A percentile compares a stretch with the other conserved stretches of the same genome.
Conservation (phyloP, 2,888 invertebrate genomes). For the Drosophila testacea region DNA sequence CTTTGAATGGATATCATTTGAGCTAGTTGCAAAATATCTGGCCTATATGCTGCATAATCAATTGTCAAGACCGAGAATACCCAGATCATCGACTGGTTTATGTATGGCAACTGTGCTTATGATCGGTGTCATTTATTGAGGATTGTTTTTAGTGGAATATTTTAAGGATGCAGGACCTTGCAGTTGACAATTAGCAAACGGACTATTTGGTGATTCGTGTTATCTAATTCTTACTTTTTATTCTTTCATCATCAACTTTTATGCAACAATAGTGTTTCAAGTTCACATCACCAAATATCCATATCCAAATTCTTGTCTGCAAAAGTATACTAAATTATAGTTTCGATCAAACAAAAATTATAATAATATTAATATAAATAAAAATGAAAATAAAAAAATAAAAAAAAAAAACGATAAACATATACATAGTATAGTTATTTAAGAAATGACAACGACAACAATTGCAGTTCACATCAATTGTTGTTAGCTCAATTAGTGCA, state of each 20-base stretch:
- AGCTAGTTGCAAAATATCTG: constrained; percentile 19
- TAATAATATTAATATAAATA: background rate
- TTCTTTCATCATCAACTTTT: constrained; percentile 4
- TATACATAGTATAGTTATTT: background rate
- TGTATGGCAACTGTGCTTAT: constrained; percentile 22
- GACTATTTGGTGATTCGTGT: constrained; percentile 16
- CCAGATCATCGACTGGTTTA: constrained; percentile 11
- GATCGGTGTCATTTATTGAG: constrained; percentile 3
- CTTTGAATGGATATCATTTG: background rate
- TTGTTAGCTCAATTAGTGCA: constrained; percentile 33
- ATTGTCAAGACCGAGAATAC: background rate
- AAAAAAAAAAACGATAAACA: background rate
- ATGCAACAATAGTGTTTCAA: background rate
- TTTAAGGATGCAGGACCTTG: constrained; percentile 3
- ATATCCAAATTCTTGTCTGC: constrained; percentile 5
- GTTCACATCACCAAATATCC: constrained; percentile 11
- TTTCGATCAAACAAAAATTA: constrained; percentile 1
- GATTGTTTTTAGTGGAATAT: background rate
- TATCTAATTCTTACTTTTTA: constrained; percentile 17
- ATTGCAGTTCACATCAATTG: constrained; percentile 10
- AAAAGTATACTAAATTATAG: constrained; percentile 23
- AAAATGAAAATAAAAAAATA: background rate
- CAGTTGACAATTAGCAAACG: constrained; percentile 8
- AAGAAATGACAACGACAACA: background rate
- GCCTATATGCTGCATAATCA: constrained; percentile 11